Percentiles rank a stretch among this genome's conserved stretches.
phyloP scores from a whole-genome alignment of 2,888 invertebrate species.

The Acrocera orbiculus region DNA sequence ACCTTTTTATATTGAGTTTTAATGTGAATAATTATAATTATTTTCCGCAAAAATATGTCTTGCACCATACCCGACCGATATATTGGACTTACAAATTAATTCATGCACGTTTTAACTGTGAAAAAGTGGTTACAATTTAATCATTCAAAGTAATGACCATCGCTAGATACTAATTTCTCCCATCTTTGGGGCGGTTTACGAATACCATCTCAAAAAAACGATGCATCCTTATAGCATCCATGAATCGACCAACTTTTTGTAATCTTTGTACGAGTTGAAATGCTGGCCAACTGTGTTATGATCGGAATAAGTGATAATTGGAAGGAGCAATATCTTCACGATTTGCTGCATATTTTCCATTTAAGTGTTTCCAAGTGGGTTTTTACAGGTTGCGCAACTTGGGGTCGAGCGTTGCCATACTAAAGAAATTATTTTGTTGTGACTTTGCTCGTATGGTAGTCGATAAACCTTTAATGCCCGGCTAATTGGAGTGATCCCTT shows the following conservation, averaged over 20 bases:
- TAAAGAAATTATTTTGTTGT: conserved; percentile 4
- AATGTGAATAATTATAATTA: too few relatives aligned
- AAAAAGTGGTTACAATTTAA: background rate
- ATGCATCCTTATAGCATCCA: conserved; percentile 10
- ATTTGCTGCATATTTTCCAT: conserved; percentile 6
- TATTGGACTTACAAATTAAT: too few relatives aligned
- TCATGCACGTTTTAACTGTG: too few relatives aligned
- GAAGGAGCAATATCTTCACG: conserved; percentile 4
- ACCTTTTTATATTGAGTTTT: too few relatives aligned
- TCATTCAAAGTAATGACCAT: conserved; percentile 13
- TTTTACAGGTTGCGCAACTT: too few relatives aligned
- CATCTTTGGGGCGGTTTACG: conserved; percentile 13
- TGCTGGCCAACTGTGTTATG: conserved; percentile 9
- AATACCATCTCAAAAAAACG: conserved; percentile 11
- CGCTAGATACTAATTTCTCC: conserved; percentile 10
- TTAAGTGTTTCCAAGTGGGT: conserved; percentile 1
- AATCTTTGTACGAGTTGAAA: conserved; percentile 11
- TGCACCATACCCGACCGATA: too few relatives aligned
- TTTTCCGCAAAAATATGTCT: too few relatives aligned
- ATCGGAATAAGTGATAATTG: conserved; percentile 4
- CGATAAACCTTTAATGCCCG: conserved; percentile 3
- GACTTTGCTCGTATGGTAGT: too few relatives aligned
- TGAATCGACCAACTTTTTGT: conserved; percentile 8
- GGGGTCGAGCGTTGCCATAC: conserved; percentile 5
- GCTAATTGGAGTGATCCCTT: conserved; percentile 5